These are phyloP conservation scores for Clarias batrachus DNA, from an alignment of 2,113 vertebrate species.

Conservation along the genomic window DNA sequence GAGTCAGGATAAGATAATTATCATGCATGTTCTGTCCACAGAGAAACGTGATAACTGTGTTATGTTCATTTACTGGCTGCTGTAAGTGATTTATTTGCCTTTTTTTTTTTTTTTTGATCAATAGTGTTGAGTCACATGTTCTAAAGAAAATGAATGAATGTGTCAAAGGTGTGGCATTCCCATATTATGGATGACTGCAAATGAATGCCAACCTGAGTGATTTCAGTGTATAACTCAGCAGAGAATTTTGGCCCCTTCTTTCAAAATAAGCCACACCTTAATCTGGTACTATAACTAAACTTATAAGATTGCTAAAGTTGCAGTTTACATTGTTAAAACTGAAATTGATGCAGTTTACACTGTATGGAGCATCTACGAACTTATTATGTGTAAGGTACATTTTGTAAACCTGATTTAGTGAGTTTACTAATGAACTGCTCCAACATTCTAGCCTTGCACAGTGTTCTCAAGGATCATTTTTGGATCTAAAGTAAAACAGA, in stretches of 20 bases:
- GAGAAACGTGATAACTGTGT: background rate
- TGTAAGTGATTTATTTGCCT: background rate
- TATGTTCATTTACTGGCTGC: constrained; percentile 9
- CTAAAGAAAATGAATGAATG: constrained; percentile 15
- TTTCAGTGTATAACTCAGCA: constrained; percentile 13
- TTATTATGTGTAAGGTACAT: background rate
- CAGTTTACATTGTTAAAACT: constrained; percentile 13
- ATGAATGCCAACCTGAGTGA: background rate
- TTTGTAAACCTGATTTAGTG: background rate
- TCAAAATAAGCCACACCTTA: constrained; percentile 37
- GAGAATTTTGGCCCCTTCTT: background rate
- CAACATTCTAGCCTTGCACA: background rate
- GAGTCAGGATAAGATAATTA: background rate
- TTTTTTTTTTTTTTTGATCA: background rate
- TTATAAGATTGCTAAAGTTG: constrained; percentile 1
- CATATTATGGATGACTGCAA: constrained; percentile 9
- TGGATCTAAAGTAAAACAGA: constrained; percentile 40
- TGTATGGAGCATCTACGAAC: background rate
- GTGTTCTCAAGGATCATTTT: constrained; percentile 24
- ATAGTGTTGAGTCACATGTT: background rate
- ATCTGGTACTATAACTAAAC: background rate
- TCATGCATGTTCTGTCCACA: too few species aligned
- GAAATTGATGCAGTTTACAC: background rate
- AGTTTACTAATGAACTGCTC: background rate
- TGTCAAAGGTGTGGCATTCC: constrained; percentile 1